phyloP scores from a whole-genome alignment of 1,140 invertebrate species.

The Pectinophora gossypiella region DNA sequence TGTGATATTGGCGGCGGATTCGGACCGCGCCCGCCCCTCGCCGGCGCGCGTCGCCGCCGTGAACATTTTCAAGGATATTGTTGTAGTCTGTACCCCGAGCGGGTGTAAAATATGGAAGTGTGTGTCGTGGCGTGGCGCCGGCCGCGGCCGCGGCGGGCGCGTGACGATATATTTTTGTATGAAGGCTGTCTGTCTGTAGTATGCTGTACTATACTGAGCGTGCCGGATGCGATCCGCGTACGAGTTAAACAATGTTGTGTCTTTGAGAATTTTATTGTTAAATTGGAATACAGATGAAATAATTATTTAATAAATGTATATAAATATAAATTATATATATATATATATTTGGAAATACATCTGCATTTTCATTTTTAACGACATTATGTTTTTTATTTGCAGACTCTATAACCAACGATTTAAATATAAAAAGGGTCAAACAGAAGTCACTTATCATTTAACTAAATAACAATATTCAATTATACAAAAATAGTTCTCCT shows the following conservation, averaged over 20 bases:
- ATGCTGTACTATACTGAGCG: not conserved
- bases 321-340: constrained; percentile 49
- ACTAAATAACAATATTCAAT: too few relatives aligned
- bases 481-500: too few relatives aligned
- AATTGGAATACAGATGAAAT: constrained; percentile 72
- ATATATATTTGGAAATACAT: constrained; percentile 71
- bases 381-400: constrained; percentile 5
- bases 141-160: not conserved
- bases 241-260: constrained; percentile 68
- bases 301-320: constrained; percentile 74
- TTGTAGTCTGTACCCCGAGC: too few relatives aligned
- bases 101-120: too few relatives aligned
- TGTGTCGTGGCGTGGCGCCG: not conserved
- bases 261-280: constrained; percentile 74
- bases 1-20: not conserved
- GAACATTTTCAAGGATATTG: too few relatives aligned
- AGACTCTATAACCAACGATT: too few relatives aligned
- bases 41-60: too few relatives aligned
- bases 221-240: constrained; percentile 55
- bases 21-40: too few relatives aligned
- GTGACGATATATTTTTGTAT: not conserved
- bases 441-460: too few relatives aligned
- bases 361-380: constrained; percentile 40
- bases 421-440: too few relatives aligned
- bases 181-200: not conserved